Conservation (phyloP, 2,888 invertebrate genomes). For the Mechanitis messenoides region DNA sequence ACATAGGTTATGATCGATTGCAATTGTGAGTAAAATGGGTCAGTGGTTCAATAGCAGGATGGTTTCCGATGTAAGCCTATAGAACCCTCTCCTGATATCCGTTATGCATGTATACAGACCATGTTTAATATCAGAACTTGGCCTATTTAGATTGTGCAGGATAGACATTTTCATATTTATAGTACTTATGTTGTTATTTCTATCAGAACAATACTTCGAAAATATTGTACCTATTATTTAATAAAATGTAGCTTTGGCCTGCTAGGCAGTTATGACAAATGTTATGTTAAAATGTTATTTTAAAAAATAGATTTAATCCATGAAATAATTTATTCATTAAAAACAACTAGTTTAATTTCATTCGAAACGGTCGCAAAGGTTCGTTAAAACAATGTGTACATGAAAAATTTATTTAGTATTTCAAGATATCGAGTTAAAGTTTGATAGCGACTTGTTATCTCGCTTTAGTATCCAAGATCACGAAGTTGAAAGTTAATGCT, state of each 20-base stretch:
- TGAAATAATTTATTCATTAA: no score
- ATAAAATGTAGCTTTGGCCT: no score
- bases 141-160: not conserved
- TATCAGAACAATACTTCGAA: no score
- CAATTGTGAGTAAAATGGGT: constrained; percentile 28
- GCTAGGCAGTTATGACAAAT: no score
- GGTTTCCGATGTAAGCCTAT: constrained; percentile 1
- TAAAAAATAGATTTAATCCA: no score
- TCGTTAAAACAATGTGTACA: no score
- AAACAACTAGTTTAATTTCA: no score
- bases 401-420: not conserved
- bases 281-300: no score
- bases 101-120: not conserved
- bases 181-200: not conserved
- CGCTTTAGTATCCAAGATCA: constrained; percentile 4
- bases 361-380: no score
- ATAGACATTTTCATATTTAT: no score
- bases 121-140: not conserved
- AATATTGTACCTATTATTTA: no score
- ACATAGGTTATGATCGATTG: constrained; percentile 25
- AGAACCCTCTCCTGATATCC: constrained; percentile 2
- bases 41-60: not conserved
- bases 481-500: constrained; percentile 4
- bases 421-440: not conserved
- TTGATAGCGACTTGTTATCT: constrained; percentile 5